Percentiles rank a stretch among this genome's conserved stretches.
Conservation (phyloP, 2,888 invertebrate genomes). For the Drosophila lacicola region DNA sequence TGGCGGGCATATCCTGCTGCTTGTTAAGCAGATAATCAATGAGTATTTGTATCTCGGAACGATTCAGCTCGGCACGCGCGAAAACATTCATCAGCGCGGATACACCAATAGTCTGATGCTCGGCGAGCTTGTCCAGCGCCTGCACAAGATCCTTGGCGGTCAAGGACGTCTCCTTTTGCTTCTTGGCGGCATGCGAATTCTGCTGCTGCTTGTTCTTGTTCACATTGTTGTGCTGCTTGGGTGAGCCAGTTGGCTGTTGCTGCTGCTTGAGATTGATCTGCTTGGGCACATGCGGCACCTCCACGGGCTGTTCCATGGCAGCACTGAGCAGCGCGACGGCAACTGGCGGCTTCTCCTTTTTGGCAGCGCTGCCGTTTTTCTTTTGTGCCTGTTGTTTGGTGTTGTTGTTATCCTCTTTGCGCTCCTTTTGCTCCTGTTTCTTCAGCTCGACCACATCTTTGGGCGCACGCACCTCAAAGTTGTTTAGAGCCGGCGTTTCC, state of each 20-base stretch:
- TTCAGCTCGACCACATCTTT: constrained; percentile 89
- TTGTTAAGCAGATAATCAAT: constrained; percentile 96
- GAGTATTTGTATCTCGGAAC: constrained; percentile 94
- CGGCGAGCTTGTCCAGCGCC: constrained; percentile 87
- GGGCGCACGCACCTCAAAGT: constrained; percentile 92
- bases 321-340: constrained; percentile 28
- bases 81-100: constrained; percentile 90
- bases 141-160: constrained; percentile 76
- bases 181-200: constrained; percentile 39
- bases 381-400: constrained; percentile 62
- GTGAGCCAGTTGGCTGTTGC: constrained; percentile 77
- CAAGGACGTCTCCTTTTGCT: constrained; percentile 85
- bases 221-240: constrained; percentile 77
- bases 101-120: constrained; percentile 89
- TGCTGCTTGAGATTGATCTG: constrained; percentile 70
- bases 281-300: constrained; percentile 70
- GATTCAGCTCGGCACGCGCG: constrained; percentile 92
- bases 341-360: constrained; percentile 62
- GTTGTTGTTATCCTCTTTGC: constrained; percentile 60
- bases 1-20: constrained; percentile 91
- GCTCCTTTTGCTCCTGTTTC: constrained; percentile 75
- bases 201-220: constrained; percentile 83
- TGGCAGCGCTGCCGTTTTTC: constrained; percentile 55
- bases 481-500: constrained; percentile 86
- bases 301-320: constrained; percentile 54